These are phyloP conservation scores for Charaxes varanes DNA, from an alignment of 1,140 invertebrate genomes.

Conservation along the genomic window DNA sequence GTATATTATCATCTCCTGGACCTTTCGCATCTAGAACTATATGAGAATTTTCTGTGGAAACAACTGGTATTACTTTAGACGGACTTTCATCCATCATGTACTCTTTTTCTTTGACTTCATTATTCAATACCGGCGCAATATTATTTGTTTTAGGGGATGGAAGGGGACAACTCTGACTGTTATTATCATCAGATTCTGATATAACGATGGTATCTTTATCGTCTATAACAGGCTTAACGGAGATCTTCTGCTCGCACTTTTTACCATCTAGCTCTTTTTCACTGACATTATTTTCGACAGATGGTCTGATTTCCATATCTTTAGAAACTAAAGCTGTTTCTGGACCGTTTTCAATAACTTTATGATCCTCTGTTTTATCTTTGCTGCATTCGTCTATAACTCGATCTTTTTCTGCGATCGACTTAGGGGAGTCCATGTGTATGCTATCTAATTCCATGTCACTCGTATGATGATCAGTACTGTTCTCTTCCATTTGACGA, in stretches of 20 bases:
- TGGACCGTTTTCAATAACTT: slow-evolving; percentile 25
- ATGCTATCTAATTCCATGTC: slow-evolving; percentile 71
- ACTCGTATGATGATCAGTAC: slow-evolving; percentile 60
- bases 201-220: slow-evolving; percentile 72
- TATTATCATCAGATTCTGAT: slow-evolving; percentile 72
- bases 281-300: slow-evolving; percentile 24
- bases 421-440: slow-evolving; percentile 65
- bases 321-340: slow-evolving; percentile 22
- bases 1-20: slow-evolving; percentile 32
- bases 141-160: slow-evolving; percentile 54
- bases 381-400: slow-evolving; percentile 47
- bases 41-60: slow-evolving; percentile 65
- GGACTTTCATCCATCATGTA: slow-evolving; percentile 48
- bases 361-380: slow-evolving; percentile 24
- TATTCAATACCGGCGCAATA: slow-evolving; percentile 31
- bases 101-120: slow-evolving; percentile 44
- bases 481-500: slow-evolving; percentile 46
- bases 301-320: slow-evolving; percentile 12
- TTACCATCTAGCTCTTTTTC: slow-evolving; percentile 29
- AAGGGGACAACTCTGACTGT: slow-evolving; percentile 64
- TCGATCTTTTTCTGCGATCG: slow-evolving; percentile 61
- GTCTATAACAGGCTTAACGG: slow-evolving; percentile 38
- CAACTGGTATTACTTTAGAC: slow-evolving; percentile 58
- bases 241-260: slow-evolving; percentile 50
- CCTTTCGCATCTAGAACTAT: slow-evolving; percentile 59